A percentile compares a stretch with the other conserved stretches of the same genome.
Evolutionary conservation across 37 sponge, comb jelly and placozoan genomes (phyloP).

Genomic region (Chondrosia reniformis): DNA sequence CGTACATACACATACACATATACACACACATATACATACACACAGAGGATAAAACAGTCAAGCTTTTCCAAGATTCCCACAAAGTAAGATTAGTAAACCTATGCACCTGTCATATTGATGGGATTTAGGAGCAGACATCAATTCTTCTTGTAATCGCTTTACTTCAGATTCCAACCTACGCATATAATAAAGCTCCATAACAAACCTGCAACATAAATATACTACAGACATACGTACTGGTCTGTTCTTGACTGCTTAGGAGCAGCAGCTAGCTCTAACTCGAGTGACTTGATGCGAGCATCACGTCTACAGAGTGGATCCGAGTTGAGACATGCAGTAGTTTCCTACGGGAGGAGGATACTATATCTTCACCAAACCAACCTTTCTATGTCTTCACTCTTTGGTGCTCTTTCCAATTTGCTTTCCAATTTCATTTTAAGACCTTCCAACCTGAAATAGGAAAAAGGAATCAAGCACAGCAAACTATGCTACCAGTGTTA

Average conservation of each 20-base stretch:
- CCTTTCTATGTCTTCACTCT: conserved; percentile 3
- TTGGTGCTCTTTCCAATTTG: conserved; percentile 30
- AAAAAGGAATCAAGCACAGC: background rate
- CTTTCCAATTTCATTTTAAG: background rate
- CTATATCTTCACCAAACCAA: background rate
- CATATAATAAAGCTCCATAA: too few species aligned
- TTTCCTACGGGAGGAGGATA: too few species aligned
- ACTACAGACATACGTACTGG: conserved; percentile 34
- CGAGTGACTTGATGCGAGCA: conserved; percentile 43
- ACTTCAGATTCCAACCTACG: conserved; percentile 39
- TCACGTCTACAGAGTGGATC: conserved; percentile 37
- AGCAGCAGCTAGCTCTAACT: conserved; percentile 62
- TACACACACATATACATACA: background rate
- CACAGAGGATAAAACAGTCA: too few species aligned
- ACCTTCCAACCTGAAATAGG: background rate
- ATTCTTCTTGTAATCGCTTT: conserved; percentile 8
- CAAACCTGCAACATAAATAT: too few species aligned
- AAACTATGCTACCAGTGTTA: background rate
- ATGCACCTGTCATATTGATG: too few species aligned
- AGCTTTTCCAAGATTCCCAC: too few species aligned
- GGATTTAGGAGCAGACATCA: too few species aligned
- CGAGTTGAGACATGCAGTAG: background rate
- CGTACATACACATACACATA: background rate
- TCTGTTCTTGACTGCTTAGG: conserved; percentile 53
- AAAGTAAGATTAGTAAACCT: too few species aligned